A percentile compares a stretch with the other conserved stretches of the same genome.
phyloP scores from a whole-genome alignment of 64 coral and sea anemone genomes.

The Montipora cactus region DNA sequence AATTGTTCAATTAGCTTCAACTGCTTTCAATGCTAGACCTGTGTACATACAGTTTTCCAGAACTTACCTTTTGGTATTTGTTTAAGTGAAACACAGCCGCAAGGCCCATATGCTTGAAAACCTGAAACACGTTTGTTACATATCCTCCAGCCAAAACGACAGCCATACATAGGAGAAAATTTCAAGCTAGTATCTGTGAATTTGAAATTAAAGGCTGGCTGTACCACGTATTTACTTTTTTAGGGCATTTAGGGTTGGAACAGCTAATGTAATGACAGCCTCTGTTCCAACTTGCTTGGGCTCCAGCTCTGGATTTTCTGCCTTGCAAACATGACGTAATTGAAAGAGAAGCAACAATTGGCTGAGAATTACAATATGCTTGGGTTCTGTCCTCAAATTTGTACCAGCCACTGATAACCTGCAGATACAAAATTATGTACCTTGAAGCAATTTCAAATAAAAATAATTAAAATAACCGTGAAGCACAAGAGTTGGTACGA shows the following conservation, averaged over 20 bases:
- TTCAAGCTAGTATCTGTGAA: conserved; percentile 22
- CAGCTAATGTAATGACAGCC: too few species aligned
- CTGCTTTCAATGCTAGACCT: neutral
- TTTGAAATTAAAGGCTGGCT: conserved; percentile 22
- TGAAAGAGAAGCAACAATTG: conserved; percentile 38
- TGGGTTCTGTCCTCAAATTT: too few species aligned
- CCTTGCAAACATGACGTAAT: conserved; percentile 6
- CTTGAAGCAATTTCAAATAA: too few species aligned
- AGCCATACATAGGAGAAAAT: neutral
- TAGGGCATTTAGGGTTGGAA: too few species aligned
- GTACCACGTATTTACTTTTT: too few species aligned
- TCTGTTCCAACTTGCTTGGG: too few species aligned
- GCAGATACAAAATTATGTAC: neutral
- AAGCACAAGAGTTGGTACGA: too few species aligned
- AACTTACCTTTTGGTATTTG: neutral
- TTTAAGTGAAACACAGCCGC: too few species aligned
- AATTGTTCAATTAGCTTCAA: neutral
- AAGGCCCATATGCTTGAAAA: too few species aligned
- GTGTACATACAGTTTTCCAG: neutral
- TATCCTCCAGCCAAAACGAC: neutral
- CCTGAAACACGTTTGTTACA: neutral
- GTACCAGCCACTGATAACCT: neutral
- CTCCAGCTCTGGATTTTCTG: too few species aligned
- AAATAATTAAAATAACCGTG: too few species aligned
- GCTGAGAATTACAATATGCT: neutral